phyloP scores from a whole-genome alignment of 2,797 vertebrate species.

The Huso huso region DNA sequence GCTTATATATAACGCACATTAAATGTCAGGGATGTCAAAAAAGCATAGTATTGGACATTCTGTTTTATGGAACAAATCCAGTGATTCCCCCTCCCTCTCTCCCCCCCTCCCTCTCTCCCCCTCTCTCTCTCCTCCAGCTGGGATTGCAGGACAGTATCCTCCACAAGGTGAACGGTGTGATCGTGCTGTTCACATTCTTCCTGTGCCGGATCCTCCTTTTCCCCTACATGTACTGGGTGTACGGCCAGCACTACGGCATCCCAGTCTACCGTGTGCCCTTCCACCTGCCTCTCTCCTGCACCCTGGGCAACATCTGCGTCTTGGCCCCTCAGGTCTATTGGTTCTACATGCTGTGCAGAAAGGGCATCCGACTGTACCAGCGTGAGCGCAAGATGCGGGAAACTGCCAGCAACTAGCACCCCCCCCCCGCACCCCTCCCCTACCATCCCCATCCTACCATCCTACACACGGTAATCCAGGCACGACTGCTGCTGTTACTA shows the following conservation, averaged over 20 bases:
- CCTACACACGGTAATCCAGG: constrained; percentile 19
- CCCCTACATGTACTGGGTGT: constrained; percentile 92
- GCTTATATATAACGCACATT: no score
- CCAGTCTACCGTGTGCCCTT: constrained; percentile 74
- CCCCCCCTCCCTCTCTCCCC: no score
- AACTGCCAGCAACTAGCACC: constrained; percentile 1
- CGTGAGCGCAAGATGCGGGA: constrained; percentile 40
- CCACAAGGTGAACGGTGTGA: constrained; percentile 82
- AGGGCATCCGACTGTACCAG: constrained; percentile 76
- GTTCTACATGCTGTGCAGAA: constrained; percentile 85
- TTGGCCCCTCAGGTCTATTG: constrained; percentile 94
- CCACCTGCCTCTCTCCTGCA: constrained; percentile 76
- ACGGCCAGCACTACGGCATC: constrained; percentile 69
- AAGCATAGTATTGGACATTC: background rate
- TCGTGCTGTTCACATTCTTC: constrained; percentile 85
- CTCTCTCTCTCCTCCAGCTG: constrained; percentile 20
- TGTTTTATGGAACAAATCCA: background rate
- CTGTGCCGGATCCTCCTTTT: constrained; percentile 88
- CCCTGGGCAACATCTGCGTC: constrained; percentile 78
- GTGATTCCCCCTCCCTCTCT: background rate
- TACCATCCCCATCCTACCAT: no score
- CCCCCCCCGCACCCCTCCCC: no score
- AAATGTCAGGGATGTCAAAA: no score
- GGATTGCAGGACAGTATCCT: constrained; percentile 79
- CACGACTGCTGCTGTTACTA: constrained; percentile 33